Conservation (phyloP, 2,888 invertebrate genomes). For the Thymelicus acteon region DNA sequence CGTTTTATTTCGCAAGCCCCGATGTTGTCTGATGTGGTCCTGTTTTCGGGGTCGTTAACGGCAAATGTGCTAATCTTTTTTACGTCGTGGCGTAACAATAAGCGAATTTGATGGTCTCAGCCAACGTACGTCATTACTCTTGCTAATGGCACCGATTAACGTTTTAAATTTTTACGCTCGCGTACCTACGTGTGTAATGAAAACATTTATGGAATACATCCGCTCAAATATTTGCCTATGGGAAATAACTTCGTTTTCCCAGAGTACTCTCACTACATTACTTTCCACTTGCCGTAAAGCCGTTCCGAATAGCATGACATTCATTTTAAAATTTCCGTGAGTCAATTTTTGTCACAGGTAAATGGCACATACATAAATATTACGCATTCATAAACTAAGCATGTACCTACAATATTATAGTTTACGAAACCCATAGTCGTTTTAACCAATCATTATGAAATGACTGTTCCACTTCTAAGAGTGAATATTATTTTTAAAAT, state of each 20-base stretch:
- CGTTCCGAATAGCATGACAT: conserved; percentile 10
- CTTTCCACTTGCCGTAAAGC: conserved; percentile 39
- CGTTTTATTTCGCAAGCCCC: conserved; percentile 73
- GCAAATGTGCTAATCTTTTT: conserved; percentile 82
- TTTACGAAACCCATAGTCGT: no score
- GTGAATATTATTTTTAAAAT: no score
- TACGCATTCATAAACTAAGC: background rate
- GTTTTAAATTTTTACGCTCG: conserved; percentile 48
- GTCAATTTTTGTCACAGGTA: background rate
- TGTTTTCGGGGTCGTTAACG: conserved; percentile 81
- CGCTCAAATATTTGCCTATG: conserved; percentile 42
- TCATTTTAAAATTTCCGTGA: conserved; percentile 15
- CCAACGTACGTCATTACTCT: conserved; percentile 63
- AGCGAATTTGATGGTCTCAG: conserved; percentile 65
- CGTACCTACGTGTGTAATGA: conserved; percentile 11
- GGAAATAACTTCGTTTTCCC: conserved; percentile 44
- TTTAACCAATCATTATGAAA: no score
- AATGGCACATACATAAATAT: background rate
- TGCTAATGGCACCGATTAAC: conserved; percentile 69
- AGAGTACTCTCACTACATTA: conserved; percentile 43
- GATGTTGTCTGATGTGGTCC: conserved; percentile 70
- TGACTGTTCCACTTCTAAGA: no score
- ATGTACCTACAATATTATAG: no score
- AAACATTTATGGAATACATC: conserved; percentile 19
- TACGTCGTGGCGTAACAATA: conserved; percentile 62